Evolutionary conservation across 2,888 invertebrate species (phyloP).

Genomic region (Melolontha melolontha): DNA sequence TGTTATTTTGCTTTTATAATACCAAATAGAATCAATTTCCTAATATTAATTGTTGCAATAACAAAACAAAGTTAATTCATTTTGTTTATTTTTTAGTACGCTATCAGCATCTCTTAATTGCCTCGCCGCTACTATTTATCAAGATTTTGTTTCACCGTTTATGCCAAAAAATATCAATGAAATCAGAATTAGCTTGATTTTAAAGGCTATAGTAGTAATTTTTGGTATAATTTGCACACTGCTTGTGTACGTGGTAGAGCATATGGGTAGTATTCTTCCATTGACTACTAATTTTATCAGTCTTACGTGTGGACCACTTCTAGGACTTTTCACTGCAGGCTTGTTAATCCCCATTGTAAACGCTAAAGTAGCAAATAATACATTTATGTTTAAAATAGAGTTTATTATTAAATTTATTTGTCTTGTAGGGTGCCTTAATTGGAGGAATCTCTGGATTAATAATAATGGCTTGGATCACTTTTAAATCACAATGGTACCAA

Average conservation of each 20-base stretch:
- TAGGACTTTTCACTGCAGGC: constrained; percentile 76
- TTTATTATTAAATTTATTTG: background rate
- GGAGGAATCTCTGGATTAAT: constrained; percentile 45
- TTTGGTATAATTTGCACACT: constrained; percentile 79
- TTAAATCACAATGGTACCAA: constrained; percentile 55
- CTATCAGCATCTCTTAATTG: constrained; percentile 74
- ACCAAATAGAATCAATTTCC: no score
- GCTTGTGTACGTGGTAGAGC: constrained; percentile 73
- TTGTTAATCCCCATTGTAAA: constrained; percentile 73
- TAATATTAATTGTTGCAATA: no score
- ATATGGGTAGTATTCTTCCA: constrained; percentile 76
- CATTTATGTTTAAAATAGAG: constrained; percentile 56
- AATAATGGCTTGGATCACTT: constrained; percentile 53
- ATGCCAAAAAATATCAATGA: constrained; percentile 68
- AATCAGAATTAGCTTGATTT: constrained; percentile 68
- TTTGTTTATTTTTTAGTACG: constrained; percentile 69
- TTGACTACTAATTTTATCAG: constrained; percentile 73
- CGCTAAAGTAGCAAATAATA: background rate
- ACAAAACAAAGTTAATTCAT: no score
- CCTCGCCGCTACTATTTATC: constrained; percentile 73
- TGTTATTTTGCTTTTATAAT: no score
- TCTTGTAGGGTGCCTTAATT: constrained; percentile 59
- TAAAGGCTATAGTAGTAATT: constrained; percentile 67
- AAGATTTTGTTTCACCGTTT: constrained; percentile 71
- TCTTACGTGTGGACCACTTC: constrained; percentile 73